Evolutionary conservation across 2,888 invertebrate genomes (phyloP), one percentile per base, ranked within the genome.

Genomic region (Acleris literana): DNA sequence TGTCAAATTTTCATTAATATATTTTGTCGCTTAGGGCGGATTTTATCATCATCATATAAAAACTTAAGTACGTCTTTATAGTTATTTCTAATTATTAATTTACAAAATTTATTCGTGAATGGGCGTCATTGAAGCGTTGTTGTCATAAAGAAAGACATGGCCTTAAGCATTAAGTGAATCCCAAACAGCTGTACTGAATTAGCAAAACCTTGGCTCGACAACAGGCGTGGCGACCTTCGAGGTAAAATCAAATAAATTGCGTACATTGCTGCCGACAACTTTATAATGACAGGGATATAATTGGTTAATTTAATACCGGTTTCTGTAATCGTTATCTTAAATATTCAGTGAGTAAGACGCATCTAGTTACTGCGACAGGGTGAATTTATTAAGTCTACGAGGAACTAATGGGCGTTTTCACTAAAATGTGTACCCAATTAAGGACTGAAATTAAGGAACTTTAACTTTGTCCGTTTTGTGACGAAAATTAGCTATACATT

Each of bases 151-250:
- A 68, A 68, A 57, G 16, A 66, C 67, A 4, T 13, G 72, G 59
- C 73, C 74, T 76, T 74, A 69, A 66, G 44, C 46, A 58, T 65
- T 73, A 71, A 39, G 22, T 7, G 25, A 18, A 48, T 60, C 7
- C 25, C 18, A 53, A n/a, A 60, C 64, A 55, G 51, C 44, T 46
- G 65, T 55, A 29, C 39, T 4, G 39, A 39, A 55, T 46, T 46
- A 22, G 55, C 55, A 39, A 25, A 55, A 25, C 55, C 60, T 55
- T 56, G 60, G 43, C 49, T n/a, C 33, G 25, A 7, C 25, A 61
- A 33, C 5, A 13, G 51, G 44, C 54, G 49, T 17, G 39, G 22
- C 13, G 64, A 33, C 60, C 60, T 65, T 61, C 55, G 57, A 20
- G 7, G 16, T 49, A 29, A 44, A 46, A 55, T 48, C 51, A 61